Evolutionary conservation across 2,113 vertebrate species (phyloP).

Genomic region (Spizaetus ornatus): DNA sequence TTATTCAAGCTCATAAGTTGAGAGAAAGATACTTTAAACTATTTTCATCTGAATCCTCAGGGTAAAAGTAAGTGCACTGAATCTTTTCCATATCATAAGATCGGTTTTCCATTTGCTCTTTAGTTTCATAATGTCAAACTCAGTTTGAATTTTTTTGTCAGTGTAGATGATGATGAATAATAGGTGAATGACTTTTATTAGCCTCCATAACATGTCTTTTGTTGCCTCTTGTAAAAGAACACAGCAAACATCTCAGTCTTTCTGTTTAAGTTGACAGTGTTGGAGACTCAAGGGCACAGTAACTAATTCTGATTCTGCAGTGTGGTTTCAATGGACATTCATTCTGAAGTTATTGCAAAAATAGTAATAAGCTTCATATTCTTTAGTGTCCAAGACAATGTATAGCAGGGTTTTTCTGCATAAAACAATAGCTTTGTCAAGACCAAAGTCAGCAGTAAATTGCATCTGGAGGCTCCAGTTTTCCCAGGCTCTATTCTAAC

Average conservation of each 20-base stretch:
- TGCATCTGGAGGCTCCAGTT: background rate
- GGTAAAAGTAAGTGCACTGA: background rate
- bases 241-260: background rate
- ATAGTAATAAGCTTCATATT: background rate
- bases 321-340: background rate
- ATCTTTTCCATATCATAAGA: background rate
- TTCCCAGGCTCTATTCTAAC: background rate
- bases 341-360: background rate
- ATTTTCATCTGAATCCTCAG: background rate
- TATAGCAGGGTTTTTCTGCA: background rate
- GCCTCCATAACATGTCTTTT: background rate
- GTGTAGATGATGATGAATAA: background rate
- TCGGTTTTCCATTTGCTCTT: background rate
- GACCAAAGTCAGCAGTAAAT: background rate
- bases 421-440: background rate
- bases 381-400: background rate
- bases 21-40: background rate
- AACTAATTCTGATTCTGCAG: background rate
- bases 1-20: slow-evolving; percentile 3
- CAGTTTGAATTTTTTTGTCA: background rate
- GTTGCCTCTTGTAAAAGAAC: background rate
- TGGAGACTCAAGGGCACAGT: background rate
- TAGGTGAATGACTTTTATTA: background rate
- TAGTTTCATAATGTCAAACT: background rate
- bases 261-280: background rate